A percentile compares a stretch with the other conserved stretches of the same genome.
Conservation (phyloP, 2,113 vertebrate species). For the Rattus norvegicus region DNA sequence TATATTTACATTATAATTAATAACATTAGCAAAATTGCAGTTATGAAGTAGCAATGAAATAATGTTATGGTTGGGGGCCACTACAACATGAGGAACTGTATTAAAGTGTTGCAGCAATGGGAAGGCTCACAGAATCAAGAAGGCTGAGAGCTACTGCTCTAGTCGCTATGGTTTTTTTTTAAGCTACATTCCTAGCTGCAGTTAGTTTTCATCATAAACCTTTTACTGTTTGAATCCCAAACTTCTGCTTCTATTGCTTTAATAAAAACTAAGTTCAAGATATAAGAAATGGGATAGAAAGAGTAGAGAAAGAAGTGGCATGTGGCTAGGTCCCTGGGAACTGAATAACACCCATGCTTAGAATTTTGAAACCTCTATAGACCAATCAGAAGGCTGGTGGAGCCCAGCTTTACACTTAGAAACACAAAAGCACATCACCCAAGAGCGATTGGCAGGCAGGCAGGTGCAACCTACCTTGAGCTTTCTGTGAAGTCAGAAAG, state of each 20-base stretch:
- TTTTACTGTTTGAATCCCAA: neutral
- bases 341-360: neutral
- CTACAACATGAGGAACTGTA: neutral
- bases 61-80: neutral
- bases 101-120: neutral
- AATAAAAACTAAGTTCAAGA: conserved; percentile 11
- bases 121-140: neutral
- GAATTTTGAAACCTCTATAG: neutral
- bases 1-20: too few relatives aligned
- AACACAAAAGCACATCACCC: neutral
- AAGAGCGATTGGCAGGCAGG: neutral
- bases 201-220: neutral
- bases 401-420: neutral
- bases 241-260: neutral
- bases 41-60: too few relatives aligned
- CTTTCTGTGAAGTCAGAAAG: neutral
- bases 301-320: neutral
- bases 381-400: neutral
- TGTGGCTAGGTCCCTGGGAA: neutral
- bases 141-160: neutral
- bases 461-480: neutral
- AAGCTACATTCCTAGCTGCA: neutral
- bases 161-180: neutral
- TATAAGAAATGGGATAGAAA: neutral
- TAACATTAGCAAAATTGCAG: too few relatives aligned